phyloP scores from a whole-genome alignment of 2,888 invertebrate genomes.

The Eugnorisma glareosa region DNA sequence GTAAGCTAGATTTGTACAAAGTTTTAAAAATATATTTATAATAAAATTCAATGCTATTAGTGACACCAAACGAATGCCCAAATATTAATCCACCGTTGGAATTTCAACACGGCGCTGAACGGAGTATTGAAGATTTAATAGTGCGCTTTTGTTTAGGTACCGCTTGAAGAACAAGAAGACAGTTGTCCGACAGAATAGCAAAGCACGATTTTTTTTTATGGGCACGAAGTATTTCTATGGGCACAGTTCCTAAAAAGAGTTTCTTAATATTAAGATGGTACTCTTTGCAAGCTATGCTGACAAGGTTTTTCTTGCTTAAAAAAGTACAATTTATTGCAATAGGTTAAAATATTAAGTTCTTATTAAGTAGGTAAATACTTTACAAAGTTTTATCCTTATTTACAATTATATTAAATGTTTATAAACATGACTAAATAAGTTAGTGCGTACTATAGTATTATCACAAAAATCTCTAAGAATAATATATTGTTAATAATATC shows the following conservation, averaged over 20 bases:
- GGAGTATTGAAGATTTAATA: neutral
- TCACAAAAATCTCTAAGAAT: constrained; percentile 63
- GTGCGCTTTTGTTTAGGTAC: neutral
- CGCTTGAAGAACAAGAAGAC: neutral
- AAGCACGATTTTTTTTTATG: neutral
- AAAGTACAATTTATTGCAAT: neutral
- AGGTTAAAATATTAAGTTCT: neutral
- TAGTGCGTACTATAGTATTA: constrained; percentile 59
- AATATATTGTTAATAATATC: constrained; percentile 39
- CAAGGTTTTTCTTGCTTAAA: neutral
- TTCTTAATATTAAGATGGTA: neutral
- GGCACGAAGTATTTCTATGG: neutral
- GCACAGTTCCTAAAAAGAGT: neutral
- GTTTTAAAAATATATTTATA: neutral
- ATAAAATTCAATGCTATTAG: neutral
- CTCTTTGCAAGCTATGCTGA: constrained; percentile 1
- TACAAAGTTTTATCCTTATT: constrained; percentile 33
- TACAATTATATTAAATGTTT: constrained; percentile 45
- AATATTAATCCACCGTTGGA: neutral
- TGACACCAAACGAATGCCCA: neutral
- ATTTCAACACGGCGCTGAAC: neutral
- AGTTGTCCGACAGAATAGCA: neutral
- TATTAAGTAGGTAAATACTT: constrained; percentile 12
- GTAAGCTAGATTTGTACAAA: constrained; percentile 18
- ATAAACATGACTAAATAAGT: constrained; percentile 59